Evolutionary conservation across 2,888 invertebrate genomes (phyloP).

Genomic region (Hirtodrosophila alboralis): DNA sequence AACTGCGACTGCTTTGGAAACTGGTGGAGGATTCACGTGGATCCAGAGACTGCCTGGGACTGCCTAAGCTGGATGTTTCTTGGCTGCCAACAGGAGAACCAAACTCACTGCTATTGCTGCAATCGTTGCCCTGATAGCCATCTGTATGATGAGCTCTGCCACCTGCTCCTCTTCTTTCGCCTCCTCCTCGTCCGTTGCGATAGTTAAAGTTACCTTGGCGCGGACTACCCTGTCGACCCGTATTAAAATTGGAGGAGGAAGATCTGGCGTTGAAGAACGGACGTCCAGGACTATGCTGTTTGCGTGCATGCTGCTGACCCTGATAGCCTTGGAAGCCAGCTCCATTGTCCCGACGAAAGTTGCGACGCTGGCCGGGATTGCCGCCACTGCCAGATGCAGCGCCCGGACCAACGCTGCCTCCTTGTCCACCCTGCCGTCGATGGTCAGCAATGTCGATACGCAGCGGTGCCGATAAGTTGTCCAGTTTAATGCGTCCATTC

Average conservation of each 20-base stretch:
- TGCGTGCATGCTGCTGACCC: constrained; percentile 29
- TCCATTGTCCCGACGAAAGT: constrained; percentile 50
- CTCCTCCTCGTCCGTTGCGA: constrained; percentile 35
- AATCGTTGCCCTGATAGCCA: constrained; percentile 34
- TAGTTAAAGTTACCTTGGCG: constrained; percentile 10
- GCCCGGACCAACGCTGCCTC: constrained; percentile 70
- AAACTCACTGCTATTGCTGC: constrained; percentile 44
- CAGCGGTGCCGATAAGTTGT: constrained; percentile 87
- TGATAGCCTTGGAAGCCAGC: constrained; percentile 35
- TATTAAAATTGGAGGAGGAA: constrained; percentile 20
- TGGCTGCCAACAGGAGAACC: constrained; percentile 33
- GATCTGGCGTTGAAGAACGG: constrained; percentile 30
- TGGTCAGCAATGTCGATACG: constrained; percentile 95
- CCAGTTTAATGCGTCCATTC: constrained; percentile 91
- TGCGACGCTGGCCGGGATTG: constrained; percentile 47
- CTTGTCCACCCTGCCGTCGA: constrained; percentile 85
- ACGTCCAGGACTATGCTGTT: constrained; percentile 25
- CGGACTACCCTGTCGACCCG: constrained; percentile 26
- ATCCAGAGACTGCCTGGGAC: constrained; percentile 28
- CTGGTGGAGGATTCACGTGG: constrained; percentile 33
- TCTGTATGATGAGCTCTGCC: constrained; percentile 16
- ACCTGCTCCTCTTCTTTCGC: constrained; percentile 10
- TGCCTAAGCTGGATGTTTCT: constrained; percentile 41
- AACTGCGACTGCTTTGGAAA: constrained; percentile 57
- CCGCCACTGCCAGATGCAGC: constrained; percentile 48